Base-by-base conservation (phyloP, 2,113 vertebrate genomes). In the Callopanchax toddi region DNA sequence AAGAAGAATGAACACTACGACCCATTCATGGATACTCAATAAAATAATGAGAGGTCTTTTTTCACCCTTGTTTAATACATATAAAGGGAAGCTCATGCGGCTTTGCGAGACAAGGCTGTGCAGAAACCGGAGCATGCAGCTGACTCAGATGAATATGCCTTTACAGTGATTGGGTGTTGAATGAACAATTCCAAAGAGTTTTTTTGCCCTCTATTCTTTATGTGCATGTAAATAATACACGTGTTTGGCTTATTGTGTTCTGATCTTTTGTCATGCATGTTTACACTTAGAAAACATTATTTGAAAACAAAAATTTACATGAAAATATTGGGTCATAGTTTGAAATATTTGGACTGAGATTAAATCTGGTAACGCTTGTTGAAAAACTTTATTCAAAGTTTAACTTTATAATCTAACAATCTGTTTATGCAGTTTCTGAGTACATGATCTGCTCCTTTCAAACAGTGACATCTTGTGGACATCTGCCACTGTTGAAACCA, bases 21-120 rank as follows among this genome's bases (percentile, higher is more conserved):
- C 75, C 86, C 83, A 93, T 93, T 93, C 92, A 93, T 89, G 64
- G 71, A 71, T 51, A 85, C 87, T 78, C 81, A 81, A 89, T 84
- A 92, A 91, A 91, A 92, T 92, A 93, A 92, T 91, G 89, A 90
- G 86, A 89, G 87, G 88, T 91, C 92, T 92, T 92, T 91, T 91
- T 92, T 88, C 90, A 84, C 89, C 79, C 90, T 92, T 92, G 90
- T 93, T 93, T 90, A 92, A 92, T 87, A 90, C 88, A 89, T 86
- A 93, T 90, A 93, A 92, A 93, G 89, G 78, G 86, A 87, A 90
- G 83, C 89, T 92, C 91, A 90, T 90, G 89, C 85, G 82, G 80
- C 88, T 80, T 83, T 88, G 78, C 79, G 18, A 85, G 84, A 92
- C 91, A 91, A 89, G 87, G 86, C 82, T 73, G 67, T 56, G 89